A percentile compares a stretch with the other conserved stretches of the same genome.
These are phyloP conservation scores for Sarcoramphus papa DNA, from an alignment of 2,797 vertebrate genomes.

Conservation along the genomic window DNA sequence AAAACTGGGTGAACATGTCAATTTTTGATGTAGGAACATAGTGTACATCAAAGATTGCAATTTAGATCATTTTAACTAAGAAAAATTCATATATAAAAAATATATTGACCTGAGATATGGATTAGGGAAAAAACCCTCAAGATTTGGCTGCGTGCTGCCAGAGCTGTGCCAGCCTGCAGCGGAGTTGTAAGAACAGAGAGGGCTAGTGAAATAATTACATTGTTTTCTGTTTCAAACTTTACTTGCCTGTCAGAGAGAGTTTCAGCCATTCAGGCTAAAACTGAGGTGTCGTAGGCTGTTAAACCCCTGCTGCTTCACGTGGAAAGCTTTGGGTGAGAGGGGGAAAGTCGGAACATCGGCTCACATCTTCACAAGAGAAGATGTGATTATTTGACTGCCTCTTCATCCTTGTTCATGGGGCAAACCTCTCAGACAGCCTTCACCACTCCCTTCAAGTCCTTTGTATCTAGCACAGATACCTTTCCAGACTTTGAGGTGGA, in stretches of 20 bases:
- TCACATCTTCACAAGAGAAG: background rate
- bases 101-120: background rate
- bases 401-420: background rate
- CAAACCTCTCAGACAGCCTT: background rate
- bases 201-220: background rate
- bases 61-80: background rate
- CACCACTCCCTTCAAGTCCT: accelerated
- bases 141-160: background rate
- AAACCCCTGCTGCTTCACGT: background rate
- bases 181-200: background rate
- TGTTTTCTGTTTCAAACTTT: background rate
- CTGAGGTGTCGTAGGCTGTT: background rate
- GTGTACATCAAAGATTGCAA: background rate
- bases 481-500: background rate
- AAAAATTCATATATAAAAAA: background rate
- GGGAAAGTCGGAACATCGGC: background rate
- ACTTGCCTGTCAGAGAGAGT: background rate
- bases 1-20: background rate
- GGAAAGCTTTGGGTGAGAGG: background rate
- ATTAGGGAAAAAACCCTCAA: background rate
- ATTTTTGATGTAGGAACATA: background rate
- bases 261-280: background rate
- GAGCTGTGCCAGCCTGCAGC: background rate
- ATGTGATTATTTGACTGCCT: background rate
- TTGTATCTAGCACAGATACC: background rate